These are phyloP conservation scores for Macroramphosus scolopax DNA, from an alignment of 2,797 vertebrate genomes.

Conservation along the genomic window DNA sequence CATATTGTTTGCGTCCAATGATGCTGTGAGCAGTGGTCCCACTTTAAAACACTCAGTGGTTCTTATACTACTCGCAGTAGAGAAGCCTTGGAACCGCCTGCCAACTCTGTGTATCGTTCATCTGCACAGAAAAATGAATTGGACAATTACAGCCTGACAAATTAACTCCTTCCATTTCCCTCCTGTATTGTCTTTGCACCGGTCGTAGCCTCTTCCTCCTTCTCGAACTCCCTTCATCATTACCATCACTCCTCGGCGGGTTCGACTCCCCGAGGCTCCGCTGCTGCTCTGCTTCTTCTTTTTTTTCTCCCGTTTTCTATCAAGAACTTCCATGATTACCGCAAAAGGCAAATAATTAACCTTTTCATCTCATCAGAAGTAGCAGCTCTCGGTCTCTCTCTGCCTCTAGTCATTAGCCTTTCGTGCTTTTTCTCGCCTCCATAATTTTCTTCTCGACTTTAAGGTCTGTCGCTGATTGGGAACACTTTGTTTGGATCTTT, in stretches of 20 bases:
- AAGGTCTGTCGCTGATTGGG: background rate
- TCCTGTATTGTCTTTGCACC: slow-evolving; percentile 1
- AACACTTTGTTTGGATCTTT: too few relatives aligned
- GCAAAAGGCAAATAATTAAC: slow-evolving; percentile 33
- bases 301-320: slow-evolving; percentile 6
- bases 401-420: slow-evolving; percentile 6
- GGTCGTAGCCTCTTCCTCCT: slow-evolving; percentile 3
- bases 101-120: too few relatives aligned
- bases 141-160: too few relatives aligned
- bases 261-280: slow-evolving; percentile 16
- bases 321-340: slow-evolving; percentile 2
- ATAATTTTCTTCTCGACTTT: slow-evolving; percentile 1
- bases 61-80: too few relatives aligned
- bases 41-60: too few relatives aligned
- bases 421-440: too few relatives aligned
- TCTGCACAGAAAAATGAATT: too few relatives aligned
- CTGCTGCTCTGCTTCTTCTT: slow-evolving; percentile 3
- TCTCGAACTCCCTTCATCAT: slow-evolving; percentile 6
- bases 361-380: slow-evolving; percentile 15
- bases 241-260: slow-evolving; percentile 5
- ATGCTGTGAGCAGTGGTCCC: too few relatives aligned
- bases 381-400: background rate
- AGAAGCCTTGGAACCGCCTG: too few relatives aligned
- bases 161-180: slow-evolving; percentile 1
- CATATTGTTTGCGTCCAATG: too few relatives aligned